Conservation (phyloP, 2,888 invertebrate species). For the Uloborus plumipes region DNA sequence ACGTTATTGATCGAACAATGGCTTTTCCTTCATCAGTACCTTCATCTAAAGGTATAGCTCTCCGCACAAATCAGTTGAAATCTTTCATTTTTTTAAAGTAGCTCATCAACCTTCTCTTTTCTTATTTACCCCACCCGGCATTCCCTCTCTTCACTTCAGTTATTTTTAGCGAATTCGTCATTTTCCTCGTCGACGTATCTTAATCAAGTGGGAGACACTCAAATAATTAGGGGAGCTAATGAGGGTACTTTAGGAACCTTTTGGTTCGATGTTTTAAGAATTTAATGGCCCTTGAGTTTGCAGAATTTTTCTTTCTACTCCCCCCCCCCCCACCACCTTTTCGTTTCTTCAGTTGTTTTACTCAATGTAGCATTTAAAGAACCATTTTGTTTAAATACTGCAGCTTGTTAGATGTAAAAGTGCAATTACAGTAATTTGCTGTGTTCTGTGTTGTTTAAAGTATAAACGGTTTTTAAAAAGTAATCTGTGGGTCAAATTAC, state of each 20-base stretch:
- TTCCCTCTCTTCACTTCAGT: constrained; percentile 22
- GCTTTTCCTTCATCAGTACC: constrained; percentile 57
- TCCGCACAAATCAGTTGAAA: constrained; percentile 16
- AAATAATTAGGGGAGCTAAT: constrained; percentile 59
- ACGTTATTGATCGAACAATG: constrained; percentile 61
- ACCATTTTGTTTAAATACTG: too few relatives aligned
- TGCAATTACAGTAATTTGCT: too few relatives aligned
- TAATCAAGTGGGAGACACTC: constrained; percentile 40
- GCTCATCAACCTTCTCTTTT: constrained; percentile 6
- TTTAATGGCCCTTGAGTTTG: constrained; percentile 21
- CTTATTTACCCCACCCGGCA: not conserved
- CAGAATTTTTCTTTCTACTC: constrained; percentile 13
- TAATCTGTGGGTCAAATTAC: too few relatives aligned
- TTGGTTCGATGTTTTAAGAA: constrained; percentile 36
- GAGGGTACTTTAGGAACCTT: constrained; percentile 51
- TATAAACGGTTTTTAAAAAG: too few relatives aligned
- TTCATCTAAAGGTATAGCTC: constrained; percentile 22
- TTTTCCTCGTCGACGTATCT: constrained; percentile 33
- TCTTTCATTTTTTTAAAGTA: constrained; percentile 35
- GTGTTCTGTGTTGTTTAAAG: too few relatives aligned
- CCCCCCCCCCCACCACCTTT: not conserved
- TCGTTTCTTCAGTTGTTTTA: not conserved
- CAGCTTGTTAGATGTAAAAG: too few relatives aligned
- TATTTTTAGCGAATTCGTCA: constrained; percentile 44
- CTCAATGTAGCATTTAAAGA: too few relatives aligned